A percentile compares a stretch with the other conserved stretches of the same genome.
phyloP scores from a whole-genome alignment of 2,113 vertebrate species.

The Aphyosemion australe region DNA sequence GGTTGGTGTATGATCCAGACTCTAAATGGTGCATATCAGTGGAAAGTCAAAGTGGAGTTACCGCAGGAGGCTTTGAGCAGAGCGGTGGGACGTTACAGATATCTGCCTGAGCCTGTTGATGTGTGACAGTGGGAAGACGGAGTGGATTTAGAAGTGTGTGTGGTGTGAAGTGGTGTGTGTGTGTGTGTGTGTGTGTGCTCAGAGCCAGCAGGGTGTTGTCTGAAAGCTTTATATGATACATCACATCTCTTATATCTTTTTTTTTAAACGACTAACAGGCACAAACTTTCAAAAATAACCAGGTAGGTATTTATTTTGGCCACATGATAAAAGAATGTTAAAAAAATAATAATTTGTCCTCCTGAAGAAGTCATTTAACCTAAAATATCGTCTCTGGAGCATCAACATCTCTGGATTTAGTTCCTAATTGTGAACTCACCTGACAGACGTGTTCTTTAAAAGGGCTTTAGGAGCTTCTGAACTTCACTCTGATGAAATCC shows the following conservation, averaged over 20 bases:
- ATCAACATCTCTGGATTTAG: too few relatives aligned
- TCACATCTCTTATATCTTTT: neutral
- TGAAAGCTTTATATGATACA: slow-evolving; percentile 21
- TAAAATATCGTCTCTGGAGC: too few relatives aligned
- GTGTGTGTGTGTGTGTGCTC: slow-evolving; percentile 37
- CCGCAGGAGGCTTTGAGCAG: slow-evolving; percentile 50
- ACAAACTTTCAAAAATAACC: too few relatives aligned
- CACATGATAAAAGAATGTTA: too few relatives aligned
- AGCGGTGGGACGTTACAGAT: slow-evolving; percentile 59
- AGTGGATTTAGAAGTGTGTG: slow-evolving; percentile 54
- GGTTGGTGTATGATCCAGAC: slow-evolving; percentile 34
- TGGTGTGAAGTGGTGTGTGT: slow-evolving; percentile 34
- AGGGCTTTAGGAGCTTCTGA: neutral
- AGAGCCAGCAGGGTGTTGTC: slow-evolving; percentile 43
- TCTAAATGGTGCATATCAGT: slow-evolving; percentile 43
- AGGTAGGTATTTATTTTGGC: too few relatives aligned
- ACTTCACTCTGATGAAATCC: slow-evolving; percentile 6
- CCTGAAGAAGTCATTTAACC: too few relatives aligned
- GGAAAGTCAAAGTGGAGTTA: slow-evolving; percentile 50
- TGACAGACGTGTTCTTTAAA: neutral
- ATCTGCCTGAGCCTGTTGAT: slow-evolving; percentile 64
- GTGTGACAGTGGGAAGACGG: slow-evolving; percentile 61
- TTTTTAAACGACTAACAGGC: too few relatives aligned
- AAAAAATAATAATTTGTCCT: too few relatives aligned
- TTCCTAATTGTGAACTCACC: too few relatives aligned